Percentiles rank a stretch among this genome's conserved stretches.
Conservation (phyloP, 2,888 invertebrate genomes). For the Theodoxus fluviatilis region DNA sequence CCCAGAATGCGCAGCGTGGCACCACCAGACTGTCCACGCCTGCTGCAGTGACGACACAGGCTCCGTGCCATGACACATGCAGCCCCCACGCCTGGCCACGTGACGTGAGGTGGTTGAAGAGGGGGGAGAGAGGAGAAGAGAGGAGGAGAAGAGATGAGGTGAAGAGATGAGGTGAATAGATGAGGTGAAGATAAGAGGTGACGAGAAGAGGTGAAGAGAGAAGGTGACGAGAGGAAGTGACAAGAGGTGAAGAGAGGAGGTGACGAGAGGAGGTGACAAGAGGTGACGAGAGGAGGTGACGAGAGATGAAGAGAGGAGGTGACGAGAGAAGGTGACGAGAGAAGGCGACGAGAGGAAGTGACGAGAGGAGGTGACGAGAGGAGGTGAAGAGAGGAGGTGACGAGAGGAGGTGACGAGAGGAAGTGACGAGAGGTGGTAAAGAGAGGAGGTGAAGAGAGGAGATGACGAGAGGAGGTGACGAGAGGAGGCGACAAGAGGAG, state of each 20-base stretch:
- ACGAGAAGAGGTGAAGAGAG: background rate
- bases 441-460: constrained; percentile 9
- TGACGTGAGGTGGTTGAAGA: too few species aligned
- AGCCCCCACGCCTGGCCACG: too few species aligned
- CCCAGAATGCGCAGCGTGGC: too few species aligned
- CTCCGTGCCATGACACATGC: too few species aligned
- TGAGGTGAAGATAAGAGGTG: background rate
- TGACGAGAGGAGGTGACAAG: background rate
- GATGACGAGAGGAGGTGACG: background rate
- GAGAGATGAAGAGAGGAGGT: background rate
- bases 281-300: background rate
- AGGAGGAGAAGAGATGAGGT: too few species aligned
- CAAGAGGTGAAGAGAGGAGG: background rate
- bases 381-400: too few species aligned
- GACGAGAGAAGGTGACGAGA: background rate
- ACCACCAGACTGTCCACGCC: too few species aligned
- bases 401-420: constrained; percentile 4
- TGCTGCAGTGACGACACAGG: too few species aligned
- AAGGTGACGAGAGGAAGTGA: background rate
- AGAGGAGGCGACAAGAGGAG: background rate
- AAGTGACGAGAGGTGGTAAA: constrained; percentile 8
- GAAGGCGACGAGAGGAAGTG: background rate
- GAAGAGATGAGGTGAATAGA: too few species aligned
- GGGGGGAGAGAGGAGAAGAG: too few species aligned
- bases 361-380: too few species aligned